Evolutionary conservation across 2,113 vertebrate species (phyloP), one percentile per base, ranked within the genome.

Genomic region (Sinocyclocheilus anshuiensis): DNA sequence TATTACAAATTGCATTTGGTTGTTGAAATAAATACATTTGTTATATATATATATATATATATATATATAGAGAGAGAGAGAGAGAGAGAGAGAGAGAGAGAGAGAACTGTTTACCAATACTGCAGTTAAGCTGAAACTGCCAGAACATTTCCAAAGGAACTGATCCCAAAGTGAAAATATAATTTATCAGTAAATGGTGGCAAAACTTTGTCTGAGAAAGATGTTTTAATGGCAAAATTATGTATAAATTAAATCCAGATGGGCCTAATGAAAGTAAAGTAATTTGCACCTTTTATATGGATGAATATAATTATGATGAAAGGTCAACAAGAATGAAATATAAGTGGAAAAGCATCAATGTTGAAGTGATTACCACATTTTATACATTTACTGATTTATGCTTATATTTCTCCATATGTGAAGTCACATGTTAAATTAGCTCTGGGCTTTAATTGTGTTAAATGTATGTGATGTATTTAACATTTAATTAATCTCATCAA

Each of bases 221-320:
- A 74, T 45, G 4, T 75, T 75, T 74, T 45, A 75, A 48, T 75
- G 42, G 11, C 4, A 75, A 24, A 24, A 48, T 75, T 3, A 75
- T 15, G 39, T 48, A 15, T 45, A 24, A 74, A 74, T 45, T 22
- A 74, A 74, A 45, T 75, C 72, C 72, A 75, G 39, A 75, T 48
- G 72, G 72, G 20, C 39, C 71, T 45, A 75, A 75, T 75, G 39
- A 75, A 75, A 75, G 22, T 75, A 48, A 75, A 48, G 12, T 48
- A 0, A 48, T 75, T 48, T 48, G 22, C 72, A 45, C 39, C 20
- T 75, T 75, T 24, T 75, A 12, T 75, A 45, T 24, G 39, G 39
- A 42, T n/a, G 72, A 48, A 45, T 48, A 1, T 75, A 45, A 48
- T 75, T 45, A 75, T 75, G 20, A 74, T 74, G 71, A 45, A 72